Conservation (phyloP, 2,797 vertebrate species). For the Liasis olivaceus region DNA sequence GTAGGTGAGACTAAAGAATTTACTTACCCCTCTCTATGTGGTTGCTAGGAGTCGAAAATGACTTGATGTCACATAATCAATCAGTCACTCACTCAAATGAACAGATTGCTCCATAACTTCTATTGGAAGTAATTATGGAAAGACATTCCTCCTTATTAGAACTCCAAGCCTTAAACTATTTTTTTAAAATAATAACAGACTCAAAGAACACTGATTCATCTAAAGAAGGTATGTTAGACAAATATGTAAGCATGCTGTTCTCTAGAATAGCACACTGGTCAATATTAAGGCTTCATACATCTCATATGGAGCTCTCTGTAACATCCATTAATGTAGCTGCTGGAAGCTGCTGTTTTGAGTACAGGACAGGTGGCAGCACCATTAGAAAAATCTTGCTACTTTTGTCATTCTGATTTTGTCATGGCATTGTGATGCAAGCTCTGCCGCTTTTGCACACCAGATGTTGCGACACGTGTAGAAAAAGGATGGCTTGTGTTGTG, state of each 20-base stretch:
- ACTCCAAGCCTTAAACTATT: neutral
- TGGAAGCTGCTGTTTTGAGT: neutral
- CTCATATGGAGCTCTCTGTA: neutral
- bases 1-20: neutral
- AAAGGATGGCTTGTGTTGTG: neutral
- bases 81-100: neutral
- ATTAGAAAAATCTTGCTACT: neutral
- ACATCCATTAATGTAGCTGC: no score
- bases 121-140: neutral
- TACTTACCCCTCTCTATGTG: neutral
- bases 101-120: neutral
- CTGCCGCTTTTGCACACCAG: neutral
- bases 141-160: neutral
- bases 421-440: neutral
- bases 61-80: neutral
- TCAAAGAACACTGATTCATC: neutral
- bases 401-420: neutral
- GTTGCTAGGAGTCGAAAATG: neutral
- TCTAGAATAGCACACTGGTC: no score
- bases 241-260: neutral
- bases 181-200: neutral
- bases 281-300: neutral
- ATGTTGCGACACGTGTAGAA: neutral
- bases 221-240: neutral
- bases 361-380: neutral